Evolutionary conservation across 2,113 vertebrate species (phyloP).

Genomic region (Platysternon megacephalum): DNA sequence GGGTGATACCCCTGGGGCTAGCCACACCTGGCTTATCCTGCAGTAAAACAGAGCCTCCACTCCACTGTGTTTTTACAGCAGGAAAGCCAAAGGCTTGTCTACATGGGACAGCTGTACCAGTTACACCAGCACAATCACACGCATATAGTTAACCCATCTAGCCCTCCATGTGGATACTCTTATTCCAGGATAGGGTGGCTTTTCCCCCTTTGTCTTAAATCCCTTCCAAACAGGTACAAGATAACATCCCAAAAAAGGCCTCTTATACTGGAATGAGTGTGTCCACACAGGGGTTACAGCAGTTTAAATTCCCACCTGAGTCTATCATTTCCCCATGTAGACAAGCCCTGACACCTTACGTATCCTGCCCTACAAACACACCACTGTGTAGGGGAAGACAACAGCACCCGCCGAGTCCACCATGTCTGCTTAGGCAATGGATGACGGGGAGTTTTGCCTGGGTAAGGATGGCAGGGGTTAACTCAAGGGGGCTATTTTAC

Average conservation of each 20-base stretch:
- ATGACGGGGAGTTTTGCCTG: neutral
- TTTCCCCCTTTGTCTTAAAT: neutral
- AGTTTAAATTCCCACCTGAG: neutral
- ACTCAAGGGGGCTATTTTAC: neutral
- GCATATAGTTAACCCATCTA: neutral
- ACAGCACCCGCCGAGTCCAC: neutral
- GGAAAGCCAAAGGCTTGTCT: neutral
- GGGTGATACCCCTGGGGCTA: neutral
- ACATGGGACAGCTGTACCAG: neutral
- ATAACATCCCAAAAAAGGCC: neutral
- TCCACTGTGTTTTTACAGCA: neutral
- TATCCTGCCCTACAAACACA: neutral
- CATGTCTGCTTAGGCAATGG: neutral
- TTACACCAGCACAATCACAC: neutral
- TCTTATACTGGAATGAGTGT: neutral
- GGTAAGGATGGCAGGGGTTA: neutral
- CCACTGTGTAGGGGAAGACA: neutral
- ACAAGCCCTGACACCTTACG: accelerated
- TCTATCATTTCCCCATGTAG: accelerated
- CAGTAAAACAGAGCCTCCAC: neutral
- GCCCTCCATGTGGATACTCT: neutral
- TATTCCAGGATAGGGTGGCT: neutral
- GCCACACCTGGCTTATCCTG: neutral
- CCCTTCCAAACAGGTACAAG: neutral
- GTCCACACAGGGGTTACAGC: neutral